A percentile compares a stretch with the other conserved stretches of the same genome.
phyloP scores from a whole-genome alignment of 2,888 invertebrate genomes.

The Thera obeliscata region DNA sequence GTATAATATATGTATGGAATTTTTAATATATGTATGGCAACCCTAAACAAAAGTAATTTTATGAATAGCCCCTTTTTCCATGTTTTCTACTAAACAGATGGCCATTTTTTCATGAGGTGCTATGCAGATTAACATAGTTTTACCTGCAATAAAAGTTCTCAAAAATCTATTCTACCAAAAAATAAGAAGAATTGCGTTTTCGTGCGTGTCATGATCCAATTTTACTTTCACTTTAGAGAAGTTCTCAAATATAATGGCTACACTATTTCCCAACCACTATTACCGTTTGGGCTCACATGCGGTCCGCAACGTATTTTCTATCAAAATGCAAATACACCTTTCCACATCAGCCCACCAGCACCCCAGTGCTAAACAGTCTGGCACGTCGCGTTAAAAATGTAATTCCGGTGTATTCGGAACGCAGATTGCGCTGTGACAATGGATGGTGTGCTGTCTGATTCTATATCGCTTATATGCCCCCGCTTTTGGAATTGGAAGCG shows the following conservation, averaged over 20 bases:
- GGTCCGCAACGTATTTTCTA: slow-evolving; percentile 6
- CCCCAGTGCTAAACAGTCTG: slow-evolving; percentile 23
- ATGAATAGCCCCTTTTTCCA: too few relatives aligned
- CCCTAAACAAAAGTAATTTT: too few relatives aligned
- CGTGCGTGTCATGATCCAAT: too few relatives aligned
- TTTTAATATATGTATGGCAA: too few relatives aligned
- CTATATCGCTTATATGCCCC: slow-evolving; percentile 33
- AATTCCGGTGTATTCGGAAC: slow-evolving; percentile 34
- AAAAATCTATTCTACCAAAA: too few relatives aligned
- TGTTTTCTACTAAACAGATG: too few relatives aligned
- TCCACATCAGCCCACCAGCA: slow-evolving; percentile 8
- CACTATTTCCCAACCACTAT: background rate
- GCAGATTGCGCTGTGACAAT: slow-evolving; percentile 26
- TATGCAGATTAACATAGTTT: too few relatives aligned
- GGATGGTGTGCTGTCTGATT: slow-evolving; percentile 23
- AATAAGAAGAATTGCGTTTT: too few relatives aligned
- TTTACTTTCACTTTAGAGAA: background rate
- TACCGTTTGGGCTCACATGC: background rate
- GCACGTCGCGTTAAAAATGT: slow-evolving; percentile 40
- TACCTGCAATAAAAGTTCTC: too few relatives aligned
- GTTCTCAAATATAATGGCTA: background rate
- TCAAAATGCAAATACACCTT: slow-evolving; percentile 28
- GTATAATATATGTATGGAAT: too few relatives aligned
- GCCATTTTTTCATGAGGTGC: too few relatives aligned
- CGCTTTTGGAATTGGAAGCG: slow-evolving; percentile 14